These are phyloP conservation scores for Xestobium rufovillosum DNA, from an alignment of 2,888 invertebrate species.

Conservation along the genomic window DNA sequence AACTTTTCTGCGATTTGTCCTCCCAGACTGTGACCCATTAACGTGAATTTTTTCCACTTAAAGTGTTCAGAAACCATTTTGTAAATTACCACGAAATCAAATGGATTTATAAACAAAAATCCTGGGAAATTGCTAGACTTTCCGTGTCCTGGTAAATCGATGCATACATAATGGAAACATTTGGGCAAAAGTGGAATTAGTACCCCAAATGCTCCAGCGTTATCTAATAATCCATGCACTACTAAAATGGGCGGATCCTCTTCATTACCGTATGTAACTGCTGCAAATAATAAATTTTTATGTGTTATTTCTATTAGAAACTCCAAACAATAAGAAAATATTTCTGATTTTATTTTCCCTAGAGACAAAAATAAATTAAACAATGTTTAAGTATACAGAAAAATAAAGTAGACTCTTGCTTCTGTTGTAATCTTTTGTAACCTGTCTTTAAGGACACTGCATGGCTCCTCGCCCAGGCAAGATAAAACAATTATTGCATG, in stretches of 20 bases:
- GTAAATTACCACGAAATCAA: conserved; percentile 41
- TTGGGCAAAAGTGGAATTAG: conserved; percentile 49
- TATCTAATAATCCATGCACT: conserved; percentile 54
- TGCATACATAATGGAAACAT: conserved; percentile 41
- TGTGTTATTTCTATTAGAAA: not conserved
- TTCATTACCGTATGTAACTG: conserved; percentile 56
- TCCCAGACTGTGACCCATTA: conserved; percentile 45
- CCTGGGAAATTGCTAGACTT: conserved; percentile 48
- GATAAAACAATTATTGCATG: too few species aligned
- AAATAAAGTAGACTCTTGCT: too few species aligned
- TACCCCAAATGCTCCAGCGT: conserved; percentile 52
- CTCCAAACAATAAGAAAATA: conserved; percentile 1
- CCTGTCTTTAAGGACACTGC: too few species aligned
- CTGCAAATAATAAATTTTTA: not conserved
- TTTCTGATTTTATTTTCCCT: too few species aligned
- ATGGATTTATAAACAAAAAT: conserved; percentile 34
- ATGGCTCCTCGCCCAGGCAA: too few species aligned
- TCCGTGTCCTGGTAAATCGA: conserved; percentile 57
- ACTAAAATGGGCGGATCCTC: conserved; percentile 48
- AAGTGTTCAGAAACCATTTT: conserved; percentile 33
- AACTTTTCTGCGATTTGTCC: conserved; percentile 42
- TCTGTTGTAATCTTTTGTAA: too few species aligned
- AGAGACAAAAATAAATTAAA: too few species aligned
- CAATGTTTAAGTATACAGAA: too few species aligned
- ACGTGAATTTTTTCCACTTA: conserved; percentile 31